Conservation (phyloP, 2,113 vertebrate genomes). For the Micronycteris hirsuta region DNA sequence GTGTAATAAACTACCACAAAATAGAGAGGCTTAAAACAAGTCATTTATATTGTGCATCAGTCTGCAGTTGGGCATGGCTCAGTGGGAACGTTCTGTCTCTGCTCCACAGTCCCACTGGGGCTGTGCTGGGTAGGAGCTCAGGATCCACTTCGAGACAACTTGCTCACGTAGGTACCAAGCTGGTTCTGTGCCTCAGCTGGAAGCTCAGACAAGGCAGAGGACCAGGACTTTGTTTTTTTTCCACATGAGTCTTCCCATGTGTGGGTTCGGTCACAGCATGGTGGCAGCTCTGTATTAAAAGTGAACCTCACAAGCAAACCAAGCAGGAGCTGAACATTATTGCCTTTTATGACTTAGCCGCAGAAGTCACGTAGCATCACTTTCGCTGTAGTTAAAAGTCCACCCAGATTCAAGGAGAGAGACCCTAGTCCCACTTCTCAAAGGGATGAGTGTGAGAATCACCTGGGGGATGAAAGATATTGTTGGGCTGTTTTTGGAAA, state of each 20-base stretch:
- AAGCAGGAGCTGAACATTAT: background rate
- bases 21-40: background rate
- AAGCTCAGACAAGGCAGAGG: background rate
- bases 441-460: background rate
- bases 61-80: background rate
- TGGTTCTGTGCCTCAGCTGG: background rate
- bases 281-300: background rate
- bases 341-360: background rate
- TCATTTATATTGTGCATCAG: background rate
- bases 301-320: background rate
- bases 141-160: background rate
- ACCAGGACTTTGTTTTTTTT: background rate
- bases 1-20: background rate
- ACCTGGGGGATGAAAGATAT: background rate
- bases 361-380: background rate
- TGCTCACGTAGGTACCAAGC: background rate
- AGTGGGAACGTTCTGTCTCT: background rate
- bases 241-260: background rate
- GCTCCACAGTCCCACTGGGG: background rate
- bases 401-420: background rate
- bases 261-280: background rate
- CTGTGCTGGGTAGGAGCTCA: background rate
- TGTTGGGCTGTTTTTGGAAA: background rate
- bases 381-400: background rate
- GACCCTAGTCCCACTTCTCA: background rate